phyloP scores from a whole-genome alignment of 1,140 invertebrate genomes.

The Sarcophaga bullata region DNA sequence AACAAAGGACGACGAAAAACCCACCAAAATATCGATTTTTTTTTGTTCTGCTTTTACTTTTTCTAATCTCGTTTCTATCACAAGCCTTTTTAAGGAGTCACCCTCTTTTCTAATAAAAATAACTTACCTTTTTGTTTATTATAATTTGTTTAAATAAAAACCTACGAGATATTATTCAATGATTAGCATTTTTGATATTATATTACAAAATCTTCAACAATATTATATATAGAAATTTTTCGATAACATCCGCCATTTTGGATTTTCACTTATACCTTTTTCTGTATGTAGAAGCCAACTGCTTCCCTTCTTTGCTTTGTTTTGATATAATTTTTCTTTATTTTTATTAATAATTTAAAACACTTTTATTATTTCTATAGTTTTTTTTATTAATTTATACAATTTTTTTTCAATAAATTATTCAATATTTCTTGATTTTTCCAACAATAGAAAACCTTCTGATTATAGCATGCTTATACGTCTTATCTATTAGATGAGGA shows the following conservation, averaged over 20 bases:
- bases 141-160: neutral
- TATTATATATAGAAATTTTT: neutral
- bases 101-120: constrained; percentile 3
- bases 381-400: neutral
- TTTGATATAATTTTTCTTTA: no score
- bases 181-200: neutral
- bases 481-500: neutral
- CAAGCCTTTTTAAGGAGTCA: neutral
- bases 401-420: neutral
- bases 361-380: neutral
- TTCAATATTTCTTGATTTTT: neutral
- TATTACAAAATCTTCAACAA: constrained; percentile 9
- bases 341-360: neutral
- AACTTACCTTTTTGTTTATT: constrained; percentile 31
- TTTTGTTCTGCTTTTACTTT: neutral
- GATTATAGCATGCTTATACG: neutral
- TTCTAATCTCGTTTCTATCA: neutral
- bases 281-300: neutral
- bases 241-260: constrained; percentile 21
- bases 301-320: constrained; percentile 6
- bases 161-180: neutral
- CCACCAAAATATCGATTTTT: constrained; percentile 3
- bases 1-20: neutral
- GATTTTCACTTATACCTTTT: constrained; percentile 20
- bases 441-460: neutral